These are phyloP conservation scores for Troilus luridus DNA, from an alignment of 2,888 invertebrate genomes.

Conservation along the genomic window DNA sequence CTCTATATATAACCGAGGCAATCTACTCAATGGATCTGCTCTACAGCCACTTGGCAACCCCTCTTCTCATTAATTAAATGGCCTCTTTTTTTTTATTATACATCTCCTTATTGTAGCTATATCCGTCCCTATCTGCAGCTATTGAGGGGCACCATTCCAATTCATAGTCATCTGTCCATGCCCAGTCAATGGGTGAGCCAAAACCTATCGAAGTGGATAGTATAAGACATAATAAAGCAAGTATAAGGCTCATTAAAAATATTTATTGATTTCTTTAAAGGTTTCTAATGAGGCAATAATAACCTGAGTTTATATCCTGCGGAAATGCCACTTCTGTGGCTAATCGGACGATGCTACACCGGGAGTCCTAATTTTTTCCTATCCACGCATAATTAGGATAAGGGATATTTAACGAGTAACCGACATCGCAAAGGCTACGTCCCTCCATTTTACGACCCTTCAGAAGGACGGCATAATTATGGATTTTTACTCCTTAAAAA, in stretches of 20 bases:
- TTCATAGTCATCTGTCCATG: conserved; percentile 9
- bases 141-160: conserved; percentile 41
- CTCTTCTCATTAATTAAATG: conserved; percentile 3
- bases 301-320: neutral
- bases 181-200: neutral
- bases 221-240: no score
- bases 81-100: conserved; percentile 26
- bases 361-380: no score
- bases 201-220: neutral
- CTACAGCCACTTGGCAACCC: conserved; percentile 17
- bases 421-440: no score
- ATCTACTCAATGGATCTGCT: conserved; percentile 52
- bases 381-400: no score
- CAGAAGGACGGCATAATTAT: no score
- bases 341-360: no score
- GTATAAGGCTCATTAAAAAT: no score
- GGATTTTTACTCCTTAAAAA: no score
- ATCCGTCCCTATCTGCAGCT: neutral
- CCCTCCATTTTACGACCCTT: no score
- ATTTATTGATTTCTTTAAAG: neutral
- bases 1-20: conserved; percentile 32
- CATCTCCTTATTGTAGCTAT: conserved; percentile 39
- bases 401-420: no score
- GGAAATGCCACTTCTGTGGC: neutral
- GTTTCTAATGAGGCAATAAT: neutral